Conservation (phyloP, 2,797 vertebrate species). For the Hirundo rustica region DNA sequence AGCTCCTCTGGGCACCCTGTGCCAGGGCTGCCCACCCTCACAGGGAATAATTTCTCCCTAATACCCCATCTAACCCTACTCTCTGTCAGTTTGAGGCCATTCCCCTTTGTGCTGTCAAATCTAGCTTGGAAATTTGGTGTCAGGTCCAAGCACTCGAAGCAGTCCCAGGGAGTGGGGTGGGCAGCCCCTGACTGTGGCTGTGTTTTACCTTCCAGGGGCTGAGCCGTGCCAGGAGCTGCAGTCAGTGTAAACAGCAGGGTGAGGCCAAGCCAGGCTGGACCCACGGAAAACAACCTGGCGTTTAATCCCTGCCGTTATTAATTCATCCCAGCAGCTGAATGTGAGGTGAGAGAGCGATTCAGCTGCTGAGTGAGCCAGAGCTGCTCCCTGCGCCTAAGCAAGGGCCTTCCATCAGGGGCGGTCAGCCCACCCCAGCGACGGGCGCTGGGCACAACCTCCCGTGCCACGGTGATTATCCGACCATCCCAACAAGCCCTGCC, state of each 20-base stretch:
- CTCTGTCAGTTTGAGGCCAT: background rate
- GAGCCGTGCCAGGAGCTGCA: background rate
- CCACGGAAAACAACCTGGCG: background rate
- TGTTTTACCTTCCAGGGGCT: background rate
- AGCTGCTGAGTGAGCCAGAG: background rate
- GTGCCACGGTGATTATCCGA: background rate
- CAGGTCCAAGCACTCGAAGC: background rate
- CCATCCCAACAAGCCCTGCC: background rate
- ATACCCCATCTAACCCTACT: rapidly evolving
- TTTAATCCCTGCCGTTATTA: background rate
- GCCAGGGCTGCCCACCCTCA: background rate
- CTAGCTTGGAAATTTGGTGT: background rate
- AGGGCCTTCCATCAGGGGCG: background rate
- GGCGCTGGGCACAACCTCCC: background rate
- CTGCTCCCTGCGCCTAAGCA: background rate
- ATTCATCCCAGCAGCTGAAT: background rate
- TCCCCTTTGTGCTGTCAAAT: background rate
- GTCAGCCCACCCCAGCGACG: background rate
- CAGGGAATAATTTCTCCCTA: too few species aligned
- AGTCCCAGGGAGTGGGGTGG: background rate
- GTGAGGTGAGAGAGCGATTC: background rate
- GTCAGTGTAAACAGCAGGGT: background rate
- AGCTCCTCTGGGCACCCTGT: background rate
- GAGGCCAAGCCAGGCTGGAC: background rate
- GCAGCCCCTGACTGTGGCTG: background rate